Conservation (phyloP, 2,113 vertebrate species). For the Zosterops hypoxanthus region DNA sequence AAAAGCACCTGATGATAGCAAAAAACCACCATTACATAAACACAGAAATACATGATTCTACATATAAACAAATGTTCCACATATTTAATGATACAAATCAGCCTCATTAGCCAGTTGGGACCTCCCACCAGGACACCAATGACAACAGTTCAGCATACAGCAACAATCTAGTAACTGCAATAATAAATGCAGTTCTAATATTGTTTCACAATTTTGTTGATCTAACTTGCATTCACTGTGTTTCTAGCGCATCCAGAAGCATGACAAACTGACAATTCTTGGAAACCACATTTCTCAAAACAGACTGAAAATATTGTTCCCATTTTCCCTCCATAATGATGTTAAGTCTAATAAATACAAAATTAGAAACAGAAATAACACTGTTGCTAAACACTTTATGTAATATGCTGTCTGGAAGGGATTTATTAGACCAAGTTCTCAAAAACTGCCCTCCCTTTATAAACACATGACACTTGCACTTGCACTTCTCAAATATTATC, state of each 20-base stretch:
- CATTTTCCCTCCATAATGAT: constrained; percentile 45
- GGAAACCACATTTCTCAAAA: constrained; percentile 63
- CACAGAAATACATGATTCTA: constrained; percentile 19
- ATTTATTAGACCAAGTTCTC: constrained; percentile 6
- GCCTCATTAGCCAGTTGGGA: constrained; percentile 1
- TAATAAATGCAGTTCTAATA: constrained; percentile 15
- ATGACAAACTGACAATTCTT: constrained; percentile 60
- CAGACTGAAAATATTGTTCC: constrained; percentile 31
- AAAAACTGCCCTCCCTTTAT: background rate
- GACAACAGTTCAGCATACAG: background rate
- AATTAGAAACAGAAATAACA: constrained; percentile 64
- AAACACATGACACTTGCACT: background rate
- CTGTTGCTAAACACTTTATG: constrained; percentile 49
- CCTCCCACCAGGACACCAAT: constrained; percentile 29
- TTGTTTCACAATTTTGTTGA: background rate
- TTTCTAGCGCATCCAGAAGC: constrained; percentile 60
- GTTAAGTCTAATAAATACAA: constrained; percentile 56
- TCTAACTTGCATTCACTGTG: background rate
- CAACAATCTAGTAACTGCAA: constrained; percentile 27
- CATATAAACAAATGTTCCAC: constrained; percentile 18
- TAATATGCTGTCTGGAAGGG: constrained; percentile 34
- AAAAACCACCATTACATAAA: background rate
- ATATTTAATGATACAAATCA: constrained; percentile 14
- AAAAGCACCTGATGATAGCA: constrained; percentile 9
- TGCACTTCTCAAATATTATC: background rate